A percentile compares a stretch with the other conserved stretches of the same genome.
These are phyloP conservation scores for Paragorgia papillata DNA, from an alignment of 92 coral and sea anemone genomes.

Conservation along the genomic window DNA sequence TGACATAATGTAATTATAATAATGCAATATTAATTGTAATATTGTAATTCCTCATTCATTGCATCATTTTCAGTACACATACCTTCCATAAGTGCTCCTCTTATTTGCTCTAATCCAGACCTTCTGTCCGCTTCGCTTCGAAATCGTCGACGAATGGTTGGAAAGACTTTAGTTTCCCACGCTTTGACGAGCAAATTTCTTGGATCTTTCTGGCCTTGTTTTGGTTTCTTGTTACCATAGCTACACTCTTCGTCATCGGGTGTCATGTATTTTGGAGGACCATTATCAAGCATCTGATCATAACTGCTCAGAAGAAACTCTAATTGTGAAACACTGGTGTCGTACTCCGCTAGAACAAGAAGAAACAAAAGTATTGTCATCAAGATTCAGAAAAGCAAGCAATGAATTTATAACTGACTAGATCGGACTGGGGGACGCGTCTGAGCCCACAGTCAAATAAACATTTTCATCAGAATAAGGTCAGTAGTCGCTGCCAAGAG, in stretches of 20 bases:
- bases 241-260: conserved; percentile 61
- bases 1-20: too few species aligned
- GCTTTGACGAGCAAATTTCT: conserved; percentile 84
- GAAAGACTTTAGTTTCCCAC: conserved; percentile 99
- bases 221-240: conserved; percentile 47
- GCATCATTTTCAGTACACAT: too few species aligned
- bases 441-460: too few species aligned
- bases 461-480: too few species aligned
- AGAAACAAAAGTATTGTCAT: not conserved
- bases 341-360: conserved; percentile 58
- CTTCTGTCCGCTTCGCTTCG: conserved; percentile 86
- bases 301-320: conserved; percentile 92
- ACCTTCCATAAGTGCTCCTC: conserved; percentile 96
- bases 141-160: conserved; percentile 90
- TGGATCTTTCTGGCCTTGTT: conserved; percentile 61
- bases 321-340: conserved; percentile 65
- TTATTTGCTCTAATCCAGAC: conserved; percentile 94
- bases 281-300: conserved; percentile 81
- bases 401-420: too few species aligned
- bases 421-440: too few species aligned
- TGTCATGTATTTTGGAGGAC: conserved; percentile 69
- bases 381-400: too few species aligned
- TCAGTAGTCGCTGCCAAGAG: too few species aligned
- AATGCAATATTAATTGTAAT: too few species aligned
- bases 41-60: too few species aligned